Conservation (phyloP, 2,888 invertebrate genomes). For the Neelides folsomi region DNA sequence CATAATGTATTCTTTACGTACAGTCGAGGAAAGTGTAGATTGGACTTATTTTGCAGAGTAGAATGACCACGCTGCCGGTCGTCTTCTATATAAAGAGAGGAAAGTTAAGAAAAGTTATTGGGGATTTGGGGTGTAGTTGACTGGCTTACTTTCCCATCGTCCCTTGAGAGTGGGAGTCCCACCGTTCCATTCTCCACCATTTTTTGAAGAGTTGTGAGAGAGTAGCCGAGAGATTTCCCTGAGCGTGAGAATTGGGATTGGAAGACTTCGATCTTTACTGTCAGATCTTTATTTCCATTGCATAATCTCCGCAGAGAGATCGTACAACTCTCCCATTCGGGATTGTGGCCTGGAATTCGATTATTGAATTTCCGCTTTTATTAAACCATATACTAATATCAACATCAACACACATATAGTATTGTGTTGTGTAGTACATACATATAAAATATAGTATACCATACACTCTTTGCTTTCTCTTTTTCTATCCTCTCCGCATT, state of each 20-base stretch:
- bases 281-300: slow-evolving; percentile 44
- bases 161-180: slow-evolving; percentile 16
- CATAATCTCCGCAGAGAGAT: slow-evolving; percentile 41
- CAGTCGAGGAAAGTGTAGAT: slow-evolving; percentile 45
- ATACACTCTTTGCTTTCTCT: too few relatives aligned
- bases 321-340: slow-evolving; percentile 43
- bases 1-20: too few relatives aligned
- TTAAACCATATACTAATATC: not conserved
- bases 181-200: slow-evolving; percentile 33
- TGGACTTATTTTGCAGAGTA: slow-evolving; percentile 27
- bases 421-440: too few relatives aligned
- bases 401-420: too few relatives aligned
- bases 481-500: too few relatives aligned
- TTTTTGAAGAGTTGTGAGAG: slow-evolving; percentile 39
- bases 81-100: slow-evolving; percentile 12
- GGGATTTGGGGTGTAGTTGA: too few relatives aligned
- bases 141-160: slow-evolving; percentile 13
- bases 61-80: slow-evolving; percentile 18
- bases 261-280: slow-evolving; percentile 42
- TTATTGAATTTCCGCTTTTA: not conserved
- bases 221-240: slow-evolving; percentile 40
- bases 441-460: too few relatives aligned
- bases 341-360: slow-evolving; percentile 35
- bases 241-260: slow-evolving; percentile 39
- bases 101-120: too few relatives aligned